A percentile compares a stretch with the other conserved stretches of the same genome.
Evolutionary conservation across 2,797 vertebrate genomes (phyloP).

Genomic region (Pteropus rufus): DNA sequence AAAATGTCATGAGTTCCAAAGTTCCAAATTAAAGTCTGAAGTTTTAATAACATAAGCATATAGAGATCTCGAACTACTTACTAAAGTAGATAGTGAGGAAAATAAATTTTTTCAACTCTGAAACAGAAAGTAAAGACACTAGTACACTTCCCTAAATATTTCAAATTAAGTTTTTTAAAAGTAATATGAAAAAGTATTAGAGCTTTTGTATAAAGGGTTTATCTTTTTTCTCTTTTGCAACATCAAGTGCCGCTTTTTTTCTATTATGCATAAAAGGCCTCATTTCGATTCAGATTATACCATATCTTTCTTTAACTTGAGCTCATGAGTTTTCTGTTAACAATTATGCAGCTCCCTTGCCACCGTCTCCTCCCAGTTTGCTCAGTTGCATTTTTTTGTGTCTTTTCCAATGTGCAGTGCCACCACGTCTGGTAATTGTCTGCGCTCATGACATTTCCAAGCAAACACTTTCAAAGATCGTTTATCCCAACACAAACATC

Average conservation of each 20-base stretch:
- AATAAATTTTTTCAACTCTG: neutral
- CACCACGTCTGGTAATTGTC: slow-evolving; percentile 43
- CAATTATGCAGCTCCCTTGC: neutral
- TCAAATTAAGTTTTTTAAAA: neutral
- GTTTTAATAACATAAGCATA: neutral
- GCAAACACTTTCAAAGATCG: slow-evolving; percentile 58
- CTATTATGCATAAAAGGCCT: neutral
- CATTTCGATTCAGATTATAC: neutral
- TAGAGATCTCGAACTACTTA: neutral
- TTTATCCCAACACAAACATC: slow-evolving; percentile 70
- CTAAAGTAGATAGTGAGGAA: neutral
- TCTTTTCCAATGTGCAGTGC: neutral
- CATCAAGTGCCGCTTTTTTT: neutral
- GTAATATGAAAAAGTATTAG: neutral
- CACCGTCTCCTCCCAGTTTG: neutral
- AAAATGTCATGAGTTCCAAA: neutral
- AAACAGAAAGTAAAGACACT: neutral
- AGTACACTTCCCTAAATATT: neutral
- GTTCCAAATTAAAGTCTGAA: neutral
- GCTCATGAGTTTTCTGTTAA: neutral
- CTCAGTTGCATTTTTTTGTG: slow-evolving; percentile 40
- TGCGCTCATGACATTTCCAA: slow-evolving; percentile 57
- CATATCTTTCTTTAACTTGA: neutral
- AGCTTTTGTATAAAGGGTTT: neutral
- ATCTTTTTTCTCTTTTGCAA: neutral